Conservation (phyloP, 2,797 vertebrate species). For the Dipus sagitta region DNA sequence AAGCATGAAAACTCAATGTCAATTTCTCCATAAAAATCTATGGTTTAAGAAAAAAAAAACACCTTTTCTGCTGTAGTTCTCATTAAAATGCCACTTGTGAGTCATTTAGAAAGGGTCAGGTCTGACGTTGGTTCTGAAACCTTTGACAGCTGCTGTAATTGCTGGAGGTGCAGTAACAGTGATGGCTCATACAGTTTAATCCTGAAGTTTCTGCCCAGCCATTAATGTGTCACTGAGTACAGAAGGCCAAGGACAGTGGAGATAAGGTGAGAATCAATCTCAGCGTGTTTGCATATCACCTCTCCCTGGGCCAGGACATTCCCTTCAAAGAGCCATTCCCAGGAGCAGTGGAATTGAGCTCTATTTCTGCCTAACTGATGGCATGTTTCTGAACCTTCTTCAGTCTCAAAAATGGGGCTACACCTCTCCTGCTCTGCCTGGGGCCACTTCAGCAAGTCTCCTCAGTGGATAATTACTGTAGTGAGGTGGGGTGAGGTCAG, state of each 20-base stretch:
- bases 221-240: slow-evolving; percentile 36
- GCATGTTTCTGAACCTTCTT: not conserved
- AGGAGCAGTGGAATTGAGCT: not conserved
- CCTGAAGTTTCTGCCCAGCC: slow-evolving; percentile 57
- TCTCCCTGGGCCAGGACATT: not conserved
- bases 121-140: slow-evolving; percentile 67
- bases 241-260: slow-evolving; percentile 48
- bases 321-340: not conserved
- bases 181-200: slow-evolving; percentile 38
- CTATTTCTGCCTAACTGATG: not conserved
- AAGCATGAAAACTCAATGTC: slow-evolving; percentile 3
- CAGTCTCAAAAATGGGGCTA: not conserved
- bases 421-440: not conserved
- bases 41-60: slow-evolving; percentile 16
- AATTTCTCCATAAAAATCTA: slow-evolving; percentile 49
- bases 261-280: not conserved
- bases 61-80: slow-evolving; percentile 55
- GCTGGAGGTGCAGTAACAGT: not conserved
- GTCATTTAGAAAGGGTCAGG: slow-evolving; percentile 70
- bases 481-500: not conserved
- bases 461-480: not conserved
- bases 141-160: slow-evolving; percentile 68
- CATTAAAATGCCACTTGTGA: slow-evolving; percentile 72
- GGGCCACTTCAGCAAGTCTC: not conserved
- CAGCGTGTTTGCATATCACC: not conserved